phyloP scores from a whole-genome alignment of 2,113 vertebrate genomes.

The Dasyurus viverrinus region DNA sequence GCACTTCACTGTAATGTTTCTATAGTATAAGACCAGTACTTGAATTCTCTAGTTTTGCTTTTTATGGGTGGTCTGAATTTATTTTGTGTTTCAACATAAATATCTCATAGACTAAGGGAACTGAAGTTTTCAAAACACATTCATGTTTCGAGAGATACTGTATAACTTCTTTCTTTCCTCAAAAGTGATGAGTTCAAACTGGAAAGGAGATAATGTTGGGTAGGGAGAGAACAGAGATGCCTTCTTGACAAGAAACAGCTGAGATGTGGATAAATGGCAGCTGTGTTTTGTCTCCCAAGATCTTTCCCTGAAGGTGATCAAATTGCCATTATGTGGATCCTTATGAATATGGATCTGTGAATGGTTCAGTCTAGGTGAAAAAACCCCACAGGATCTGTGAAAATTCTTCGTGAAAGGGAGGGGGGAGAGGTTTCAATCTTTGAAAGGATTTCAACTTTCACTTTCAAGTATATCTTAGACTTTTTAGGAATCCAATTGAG shows the following conservation, averaged over 20 bases:
- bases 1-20: neutral
- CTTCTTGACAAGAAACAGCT: neutral
- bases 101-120: neutral
- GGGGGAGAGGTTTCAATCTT: neutral
- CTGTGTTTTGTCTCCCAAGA: neutral
- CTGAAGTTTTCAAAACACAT: neutral
- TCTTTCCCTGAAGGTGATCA: neutral
- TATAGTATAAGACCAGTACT: neutral
- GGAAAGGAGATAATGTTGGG: rapidly evolving
- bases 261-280: neutral
- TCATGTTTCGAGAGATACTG: neutral
- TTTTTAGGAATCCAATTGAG: neutral
- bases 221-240: neutral
- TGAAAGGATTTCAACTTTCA: neutral
- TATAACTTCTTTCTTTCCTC: neutral
- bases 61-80: neutral
- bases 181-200: neutral
- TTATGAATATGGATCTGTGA: neutral
- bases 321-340: neutral
- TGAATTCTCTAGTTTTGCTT: neutral
- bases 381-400: neutral
- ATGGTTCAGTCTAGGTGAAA: neutral
- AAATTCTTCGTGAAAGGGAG: neutral
- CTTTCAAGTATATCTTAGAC: neutral
- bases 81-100: neutral